phyloP scores from a whole-genome alignment of 2,888 invertebrate genomes.

The Tetragonisca angustula region DNA sequence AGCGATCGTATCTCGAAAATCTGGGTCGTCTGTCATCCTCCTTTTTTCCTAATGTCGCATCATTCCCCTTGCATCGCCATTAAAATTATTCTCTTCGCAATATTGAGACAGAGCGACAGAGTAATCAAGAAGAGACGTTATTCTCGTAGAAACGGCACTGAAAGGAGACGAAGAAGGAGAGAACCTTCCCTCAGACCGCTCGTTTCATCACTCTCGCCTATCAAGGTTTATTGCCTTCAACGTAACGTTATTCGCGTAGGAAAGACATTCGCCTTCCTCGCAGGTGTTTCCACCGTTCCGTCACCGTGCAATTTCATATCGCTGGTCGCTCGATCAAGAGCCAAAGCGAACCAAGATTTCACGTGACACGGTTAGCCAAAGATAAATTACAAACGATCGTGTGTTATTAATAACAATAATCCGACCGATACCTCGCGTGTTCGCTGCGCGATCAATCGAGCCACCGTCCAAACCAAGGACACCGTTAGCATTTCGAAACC shows the following conservation, averaged over 20 bases:
- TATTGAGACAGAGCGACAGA: background rate
- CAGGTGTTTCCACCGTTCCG: background rate
- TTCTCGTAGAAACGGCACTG: background rate
- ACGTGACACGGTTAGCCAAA: background rate
- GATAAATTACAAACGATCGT: conserved; percentile 3
- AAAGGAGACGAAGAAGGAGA: background rate
- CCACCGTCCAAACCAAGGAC: background rate
- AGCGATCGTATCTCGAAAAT: background rate
- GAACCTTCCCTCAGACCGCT: background rate
- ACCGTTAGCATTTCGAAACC: conserved; percentile 11
- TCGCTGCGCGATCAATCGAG: background rate
- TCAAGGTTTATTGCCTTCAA: conserved; percentile 12
- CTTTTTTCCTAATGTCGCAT: no score
- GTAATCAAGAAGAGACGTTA: background rate
- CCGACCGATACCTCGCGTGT: conserved; percentile 1
- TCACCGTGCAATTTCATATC: background rate
- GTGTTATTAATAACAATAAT: conserved; percentile 16
- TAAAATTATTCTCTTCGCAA: background rate
- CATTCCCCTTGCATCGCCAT: background rate
- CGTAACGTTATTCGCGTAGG: background rate
- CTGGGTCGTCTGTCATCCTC: background rate
- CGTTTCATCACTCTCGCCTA: background rate
- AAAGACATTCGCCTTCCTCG: conserved; percentile 2
- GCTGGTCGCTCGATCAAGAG: background rate
- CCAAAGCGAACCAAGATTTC: background rate